Percentiles rank a stretch among this genome's conserved stretches.
Evolutionary conservation across 1,140 invertebrate species (phyloP).

Genomic region (Paralvinella palmiformis): DNA sequence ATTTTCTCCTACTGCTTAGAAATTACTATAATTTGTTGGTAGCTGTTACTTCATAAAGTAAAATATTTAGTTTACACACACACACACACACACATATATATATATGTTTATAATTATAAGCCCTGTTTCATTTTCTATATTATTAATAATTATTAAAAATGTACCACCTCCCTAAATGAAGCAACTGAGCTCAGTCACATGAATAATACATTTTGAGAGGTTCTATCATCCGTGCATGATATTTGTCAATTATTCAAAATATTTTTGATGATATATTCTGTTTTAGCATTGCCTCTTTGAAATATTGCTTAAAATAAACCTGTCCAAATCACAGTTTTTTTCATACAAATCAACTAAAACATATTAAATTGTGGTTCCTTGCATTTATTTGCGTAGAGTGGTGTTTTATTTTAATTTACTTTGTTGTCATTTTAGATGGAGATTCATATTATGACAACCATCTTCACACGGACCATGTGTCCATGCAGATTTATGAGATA

Average conservation of each 20-base stretch:
- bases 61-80: no score
- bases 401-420: not conserved
- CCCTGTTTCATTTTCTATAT: not conserved
- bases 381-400: not conserved
- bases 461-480: conserved; percentile 23
- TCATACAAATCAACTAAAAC: not conserved
- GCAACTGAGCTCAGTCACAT: not conserved
- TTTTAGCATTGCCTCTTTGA: not conserved
- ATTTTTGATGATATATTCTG: not conserved
- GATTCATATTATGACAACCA: conserved; percentile 23
- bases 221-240: not conserved
- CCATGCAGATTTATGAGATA: conserved; percentile 34
- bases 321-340: not conserved
- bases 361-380: not conserved
- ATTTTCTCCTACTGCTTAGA: no score
- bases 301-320: not conserved
- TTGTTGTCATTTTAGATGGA: conserved; percentile 16
- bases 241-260: not conserved
- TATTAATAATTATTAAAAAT: not conserved
- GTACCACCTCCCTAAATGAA: not conserved
- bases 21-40: no score
- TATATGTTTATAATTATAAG: not conserved
- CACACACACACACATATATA: not conserved
- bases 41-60: no score
- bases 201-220: not conserved